Evolutionary conservation across 2,113 vertebrate species (phyloP), one percentile per base, ranked within the genome.

Genomic region (Paradoxurus hermaphroditus): DNA sequence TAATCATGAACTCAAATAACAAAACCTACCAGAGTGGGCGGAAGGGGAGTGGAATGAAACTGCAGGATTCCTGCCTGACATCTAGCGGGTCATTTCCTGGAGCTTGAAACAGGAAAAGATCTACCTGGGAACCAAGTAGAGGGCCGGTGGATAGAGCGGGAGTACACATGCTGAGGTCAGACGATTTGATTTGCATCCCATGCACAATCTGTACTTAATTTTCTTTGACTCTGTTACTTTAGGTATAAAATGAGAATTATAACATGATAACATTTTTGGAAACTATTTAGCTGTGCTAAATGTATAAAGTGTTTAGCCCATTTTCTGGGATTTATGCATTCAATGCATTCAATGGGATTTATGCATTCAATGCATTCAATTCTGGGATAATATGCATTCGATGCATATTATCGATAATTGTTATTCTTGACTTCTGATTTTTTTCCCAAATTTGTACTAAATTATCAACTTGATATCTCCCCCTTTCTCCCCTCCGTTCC

Each of bases 1-100:
- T 82, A 95, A 97, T 39, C 27, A 91, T 96, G 11, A 98, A 63
- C 15, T 96, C 41, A 67, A 67, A 63, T 83, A 97, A 96, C 62
- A 46, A 96, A 88, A 56, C 94, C 92, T 88, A 41, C 53, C 72
- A 51, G 85, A 97, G 90, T 92, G 67, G 41, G 63, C 96, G 44
- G 46, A 91, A 95, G 23, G 5, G n/a, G 49, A 97, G 56, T 56
- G 23, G 7, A 97, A 77, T 44, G 67, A 90, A 95, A 67, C 51
- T 65, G 13, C 0, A 0, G 73, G 77, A 56, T 92, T 87, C 46
- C 78, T 86, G 25, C 34, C 53, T 93, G 85, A 84, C 10, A 46
- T 84, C 56, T 91, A 68, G 3, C 96, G 31, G 56, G 39, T 96
- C 25, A 63, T 91, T 98, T 44, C 1, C 41, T 56, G 56, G 39